A percentile compares a stretch with the other conserved stretches of the same genome.
Conservation (phyloP, 2,113 vertebrate species). For the Pycnonotus jocosus region DNA sequence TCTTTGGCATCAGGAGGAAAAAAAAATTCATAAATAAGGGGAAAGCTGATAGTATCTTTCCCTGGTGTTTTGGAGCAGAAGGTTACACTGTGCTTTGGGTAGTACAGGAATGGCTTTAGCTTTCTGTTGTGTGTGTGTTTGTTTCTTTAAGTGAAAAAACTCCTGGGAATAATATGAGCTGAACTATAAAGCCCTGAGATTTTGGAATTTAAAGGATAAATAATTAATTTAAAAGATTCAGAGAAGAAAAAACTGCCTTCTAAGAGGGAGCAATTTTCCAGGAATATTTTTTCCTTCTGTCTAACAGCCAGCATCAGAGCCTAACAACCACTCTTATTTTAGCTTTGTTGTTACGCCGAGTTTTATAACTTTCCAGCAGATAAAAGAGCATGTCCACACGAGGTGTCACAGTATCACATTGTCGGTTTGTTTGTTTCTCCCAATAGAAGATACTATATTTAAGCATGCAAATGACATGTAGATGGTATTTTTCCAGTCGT, state of each 20-base stretch:
- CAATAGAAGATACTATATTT: conserved; percentile 75
- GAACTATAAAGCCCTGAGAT: not conserved
- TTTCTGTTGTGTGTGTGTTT: not conserved
- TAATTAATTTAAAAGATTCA: not conserved
- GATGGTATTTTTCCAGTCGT: conserved; percentile 74
- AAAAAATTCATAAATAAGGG: not conserved
- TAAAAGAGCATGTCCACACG: conserved; percentile 36
- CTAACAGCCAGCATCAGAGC: conserved; percentile 33
- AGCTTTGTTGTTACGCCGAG: conserved; percentile 36
- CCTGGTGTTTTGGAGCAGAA: not conserved
- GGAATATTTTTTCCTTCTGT: conserved; percentile 19
- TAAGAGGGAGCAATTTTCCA: not conserved
- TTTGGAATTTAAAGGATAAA: not conserved
- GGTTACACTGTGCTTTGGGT: not conserved
- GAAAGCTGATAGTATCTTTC: not conserved
- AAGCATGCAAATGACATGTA: conserved; percentile 76
- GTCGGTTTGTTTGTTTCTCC: conserved; percentile 63
- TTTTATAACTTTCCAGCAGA: conserved; percentile 60
- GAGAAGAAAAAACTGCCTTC: not conserved
- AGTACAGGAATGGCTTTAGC: not conserved
- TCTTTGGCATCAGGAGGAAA: not conserved
- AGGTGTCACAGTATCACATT: conserved; percentile 51
- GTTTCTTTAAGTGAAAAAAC: conserved; percentile 7
- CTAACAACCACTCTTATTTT: conserved; percentile 59
- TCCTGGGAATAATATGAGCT: not conserved